These are phyloP conservation scores for Cinara cedri DNA, from an alignment of 2,888 invertebrate genomes.

Conservation along the genomic window DNA sequence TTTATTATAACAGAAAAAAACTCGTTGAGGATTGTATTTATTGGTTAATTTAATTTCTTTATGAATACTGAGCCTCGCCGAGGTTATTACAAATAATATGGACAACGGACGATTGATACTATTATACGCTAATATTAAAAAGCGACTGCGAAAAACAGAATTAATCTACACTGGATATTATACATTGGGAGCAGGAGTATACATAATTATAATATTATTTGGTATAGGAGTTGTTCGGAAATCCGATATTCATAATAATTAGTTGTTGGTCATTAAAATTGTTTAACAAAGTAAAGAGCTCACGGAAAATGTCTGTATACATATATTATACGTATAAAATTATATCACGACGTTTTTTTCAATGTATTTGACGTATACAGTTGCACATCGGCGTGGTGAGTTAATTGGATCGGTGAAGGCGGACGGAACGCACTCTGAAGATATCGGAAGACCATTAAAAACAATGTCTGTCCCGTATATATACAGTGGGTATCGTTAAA, in stretches of 20 bases:
- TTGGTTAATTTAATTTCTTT: too few species aligned
- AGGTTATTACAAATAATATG: too few species aligned
- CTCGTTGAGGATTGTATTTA: too few species aligned
- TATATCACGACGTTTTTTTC: neutral
- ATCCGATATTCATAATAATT: slow-evolving; percentile 6
- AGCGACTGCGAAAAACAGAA: neutral
- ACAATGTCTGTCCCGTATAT: slow-evolving; percentile 16
- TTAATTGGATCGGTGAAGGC: slow-evolving; percentile 42
- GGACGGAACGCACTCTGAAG: neutral
- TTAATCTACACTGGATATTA: too few species aligned
- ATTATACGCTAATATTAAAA: too few species aligned
- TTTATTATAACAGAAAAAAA: too few species aligned
- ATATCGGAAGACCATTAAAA: slow-evolving; percentile 54
- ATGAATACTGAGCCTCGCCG: too few species aligned
- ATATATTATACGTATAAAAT: neutral
- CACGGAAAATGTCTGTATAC: neutral
- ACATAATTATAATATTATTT: slow-evolving; percentile 17
- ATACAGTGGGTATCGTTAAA: slow-evolving; percentile 29
- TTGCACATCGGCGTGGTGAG: neutral
- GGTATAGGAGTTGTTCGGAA: slow-evolving; percentile 17
- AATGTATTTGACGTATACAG: neutral
- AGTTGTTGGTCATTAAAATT: slow-evolving; percentile 4
- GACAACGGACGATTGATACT: too few species aligned
- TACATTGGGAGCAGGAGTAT: neutral
- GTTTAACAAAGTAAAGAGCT: neutral